Conservation (phyloP, 2,113 vertebrate genomes). For the Ptilonorhynchus violaceus region DNA sequence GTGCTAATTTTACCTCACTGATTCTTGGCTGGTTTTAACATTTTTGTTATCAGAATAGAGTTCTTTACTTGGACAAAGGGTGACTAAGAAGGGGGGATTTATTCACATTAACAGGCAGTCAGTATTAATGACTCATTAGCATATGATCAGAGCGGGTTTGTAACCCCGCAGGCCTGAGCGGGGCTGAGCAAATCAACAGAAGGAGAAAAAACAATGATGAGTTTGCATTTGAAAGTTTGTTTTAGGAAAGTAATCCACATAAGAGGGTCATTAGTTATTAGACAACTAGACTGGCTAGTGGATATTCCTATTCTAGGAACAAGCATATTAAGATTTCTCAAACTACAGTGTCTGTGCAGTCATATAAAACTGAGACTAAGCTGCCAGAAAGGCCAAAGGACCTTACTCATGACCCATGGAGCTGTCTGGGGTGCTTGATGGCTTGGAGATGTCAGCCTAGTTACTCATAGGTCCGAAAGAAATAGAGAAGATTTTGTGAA, state of each 20-base stretch:
- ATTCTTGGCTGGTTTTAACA: neutral
- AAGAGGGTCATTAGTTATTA: neutral
- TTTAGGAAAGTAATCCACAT: neutral
- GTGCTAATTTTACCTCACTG: neutral
- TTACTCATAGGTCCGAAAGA: neutral
- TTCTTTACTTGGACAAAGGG: slow-evolving; percentile 24
- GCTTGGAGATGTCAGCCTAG: neutral
- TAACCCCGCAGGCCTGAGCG: neutral
- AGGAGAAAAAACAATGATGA: neutral
- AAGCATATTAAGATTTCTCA: neutral
- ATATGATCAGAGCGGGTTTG: slow-evolving; percentile 41
- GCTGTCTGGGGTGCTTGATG: neutral
- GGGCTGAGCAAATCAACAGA: neutral
- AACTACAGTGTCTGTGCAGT: neutral
- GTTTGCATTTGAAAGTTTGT: neutral
- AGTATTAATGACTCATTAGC: slow-evolving; percentile 42
- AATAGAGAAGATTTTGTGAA: neutral
- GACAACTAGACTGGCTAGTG: neutral
- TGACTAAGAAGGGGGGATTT: slow-evolving; percentile 46
- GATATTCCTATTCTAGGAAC: neutral
- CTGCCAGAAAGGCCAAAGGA: neutral
- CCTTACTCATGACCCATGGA: neutral
- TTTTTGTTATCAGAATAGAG: slow-evolving; percentile 13
- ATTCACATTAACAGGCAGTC: slow-evolving; percentile 30
- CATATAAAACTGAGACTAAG: neutral